phyloP scores from a whole-genome alignment of 2,888 invertebrate genomes.

The Agriotes lineatus region DNA sequence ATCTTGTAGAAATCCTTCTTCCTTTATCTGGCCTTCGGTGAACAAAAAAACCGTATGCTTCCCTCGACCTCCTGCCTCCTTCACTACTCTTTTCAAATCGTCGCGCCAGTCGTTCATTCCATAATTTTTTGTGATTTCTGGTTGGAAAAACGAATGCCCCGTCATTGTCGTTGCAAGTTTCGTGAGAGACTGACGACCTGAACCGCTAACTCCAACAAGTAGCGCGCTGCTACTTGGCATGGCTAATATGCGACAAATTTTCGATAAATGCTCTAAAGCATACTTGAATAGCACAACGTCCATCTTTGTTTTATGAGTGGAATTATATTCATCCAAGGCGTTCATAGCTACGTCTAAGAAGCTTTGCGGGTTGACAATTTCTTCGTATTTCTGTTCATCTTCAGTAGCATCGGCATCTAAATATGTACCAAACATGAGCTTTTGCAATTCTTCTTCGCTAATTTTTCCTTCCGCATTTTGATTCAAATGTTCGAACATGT shows the following conservation, averaged over 20 bases:
- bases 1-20: conserved; percentile 84
- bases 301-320: conserved; percentile 84
- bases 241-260: conserved; percentile 82
- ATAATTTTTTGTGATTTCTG: conserved; percentile 85
- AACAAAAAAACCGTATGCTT: conserved; percentile 82
- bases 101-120: conserved; percentile 85
- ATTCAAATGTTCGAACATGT: conserved; percentile 78
- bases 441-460: conserved; percentile 73
- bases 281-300: conserved; percentile 87
- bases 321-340: conserved; percentile 83
- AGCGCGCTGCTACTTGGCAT: conserved; percentile 85
- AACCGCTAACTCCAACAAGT: conserved; percentile 87
- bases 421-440: conserved; percentile 89
- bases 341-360: conserved; percentile 75
- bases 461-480: conserved; percentile 70
- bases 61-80: conserved; percentile 80
- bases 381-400: conserved; percentile 87
- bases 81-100: conserved; percentile 79
- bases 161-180: conserved; percentile 76
- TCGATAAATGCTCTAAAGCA: conserved; percentile 85
- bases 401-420: conserved; percentile 84
- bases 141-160: conserved; percentile 75
- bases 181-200: conserved; percentile 86
- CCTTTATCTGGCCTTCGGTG: conserved; percentile 85
- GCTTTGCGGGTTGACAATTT: conserved; percentile 78